Evolutionary conservation across 2,888 invertebrate species (phyloP).

Genomic region (Cancer borealis): DNA sequence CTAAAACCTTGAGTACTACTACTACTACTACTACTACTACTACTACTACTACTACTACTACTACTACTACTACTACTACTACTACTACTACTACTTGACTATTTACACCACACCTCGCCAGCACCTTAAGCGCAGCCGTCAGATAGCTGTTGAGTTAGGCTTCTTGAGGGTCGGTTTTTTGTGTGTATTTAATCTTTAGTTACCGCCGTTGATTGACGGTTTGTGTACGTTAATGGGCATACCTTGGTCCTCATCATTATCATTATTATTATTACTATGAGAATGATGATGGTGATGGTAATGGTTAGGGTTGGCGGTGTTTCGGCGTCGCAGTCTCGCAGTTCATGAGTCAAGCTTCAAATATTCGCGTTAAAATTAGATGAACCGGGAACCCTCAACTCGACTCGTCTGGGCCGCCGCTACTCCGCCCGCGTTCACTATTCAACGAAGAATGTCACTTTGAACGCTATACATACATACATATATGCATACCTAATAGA

Average conservation of each 20-base stretch:
- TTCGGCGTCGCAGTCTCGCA: not conserved
- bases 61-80: not conserved
- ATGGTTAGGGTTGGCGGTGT: not conserved
- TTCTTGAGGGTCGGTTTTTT: not conserved
- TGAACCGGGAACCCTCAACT: not conserved
- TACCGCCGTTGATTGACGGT: not conserved
- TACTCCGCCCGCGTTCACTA: not conserved
- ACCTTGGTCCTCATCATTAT: not conserved
- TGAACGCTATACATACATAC: not conserved
- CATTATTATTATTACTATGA: not conserved
- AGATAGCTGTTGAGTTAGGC: not conserved
- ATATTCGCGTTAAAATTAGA: not conserved
- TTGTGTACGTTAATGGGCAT: not conserved
- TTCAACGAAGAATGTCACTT: not conserved
- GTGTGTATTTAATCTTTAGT: not conserved
- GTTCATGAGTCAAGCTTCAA: conserved; percentile 9
- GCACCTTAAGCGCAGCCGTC: not conserved
- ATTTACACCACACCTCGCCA: not conserved
- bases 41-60: not conserved
- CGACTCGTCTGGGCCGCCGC: not conserved
- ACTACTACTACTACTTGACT: not conserved
- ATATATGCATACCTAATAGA: not conserved
- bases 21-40: conserved; percentile 1
- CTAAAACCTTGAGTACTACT: not conserved
- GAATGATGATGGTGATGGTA: not conserved